Conservation (phyloP, 64 coral and sea anemone species). For the Actinia equina region DNA sequence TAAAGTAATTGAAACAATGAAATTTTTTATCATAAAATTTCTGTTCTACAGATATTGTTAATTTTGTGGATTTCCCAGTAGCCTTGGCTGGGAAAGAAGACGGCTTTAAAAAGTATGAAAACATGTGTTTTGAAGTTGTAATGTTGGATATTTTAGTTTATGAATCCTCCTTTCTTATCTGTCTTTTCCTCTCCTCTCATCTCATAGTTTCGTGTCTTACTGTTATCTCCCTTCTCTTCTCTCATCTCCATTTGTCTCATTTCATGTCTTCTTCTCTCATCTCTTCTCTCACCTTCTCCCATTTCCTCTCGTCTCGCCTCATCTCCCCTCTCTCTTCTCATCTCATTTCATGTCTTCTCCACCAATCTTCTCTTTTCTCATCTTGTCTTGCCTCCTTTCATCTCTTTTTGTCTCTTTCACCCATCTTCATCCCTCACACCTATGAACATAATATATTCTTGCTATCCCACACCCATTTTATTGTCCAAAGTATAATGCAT, state of each 20-base stretch:
- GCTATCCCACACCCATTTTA: neutral
- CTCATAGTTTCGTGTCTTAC: too few species aligned
- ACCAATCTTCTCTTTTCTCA: too few species aligned
- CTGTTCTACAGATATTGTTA: slow-evolving; percentile 55
- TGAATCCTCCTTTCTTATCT: neutral
- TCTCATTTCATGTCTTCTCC: too few species aligned
- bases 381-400: neutral
- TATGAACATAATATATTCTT: neutral
- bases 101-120: slow-evolving; percentile 69
- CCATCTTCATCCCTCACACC: neutral
- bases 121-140: neutral
- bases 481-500: neutral
- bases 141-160: neutral
- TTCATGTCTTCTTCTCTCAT: too few species aligned
- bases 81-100: slow-evolving; percentile 71
- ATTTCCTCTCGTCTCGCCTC: too few species aligned
- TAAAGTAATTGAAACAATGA: neutral
- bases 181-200: neutral
- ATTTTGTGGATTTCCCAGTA: slow-evolving; percentile 75
- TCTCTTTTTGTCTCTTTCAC: neutral
- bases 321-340: too few species aligned
- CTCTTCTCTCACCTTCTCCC: too few species aligned
- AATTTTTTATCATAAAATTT: neutral
- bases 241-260: too few species aligned
- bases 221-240: too few species aligned